Base-by-base conservation (phyloP, 1,140 invertebrate species). In the Pseudobourletiella spinata region DNA sequence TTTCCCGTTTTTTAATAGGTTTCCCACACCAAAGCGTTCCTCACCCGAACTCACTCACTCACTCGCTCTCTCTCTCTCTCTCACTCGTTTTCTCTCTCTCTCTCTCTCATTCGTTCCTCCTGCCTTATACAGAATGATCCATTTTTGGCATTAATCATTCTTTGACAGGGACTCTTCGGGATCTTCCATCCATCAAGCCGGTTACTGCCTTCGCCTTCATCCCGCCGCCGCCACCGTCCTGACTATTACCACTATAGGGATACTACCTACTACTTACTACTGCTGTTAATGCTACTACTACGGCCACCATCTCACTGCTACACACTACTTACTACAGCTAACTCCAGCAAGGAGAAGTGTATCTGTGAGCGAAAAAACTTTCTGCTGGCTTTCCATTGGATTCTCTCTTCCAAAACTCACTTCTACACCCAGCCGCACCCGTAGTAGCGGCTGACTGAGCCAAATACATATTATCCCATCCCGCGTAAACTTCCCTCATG, bases 91-190 rank as follows among this genome's bases (percentile, higher is more conserved):
- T 22, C 29, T 32, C 8, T 55, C 15, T 26, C 8, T n/a, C n/a
- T 22, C 44, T 28, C 24, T 26, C 4, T 24, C 39, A 18, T 43
- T 18, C 14, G 46, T 8, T 11, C 20, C 18, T 61, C 30, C 4
- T 44, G 54, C 58, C 44, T 54, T 35, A 64, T 50, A 59, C 61
- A 59, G 66, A 65, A 68, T 63, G 64, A 63, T 64, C 63, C 63
- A 59, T 65, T 59, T 65, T 57, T 58, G 46, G 61, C 67, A 68
- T 68, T 68, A 68, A 68, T 68, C 67, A 68, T 68, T 68, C 67
- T 68, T 68, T 68, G 67, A 68, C 67, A 65, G 67, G 44, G 59
- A 59, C 51, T 65, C 60, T 63, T 68, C 57, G 39, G 48, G 57
- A 65, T 62, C 28, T 65, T 60, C 50, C 67, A 68, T 68, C 67